Percentiles rank a stretch among this genome's conserved stretches.
Conservation (phyloP, 2,797 vertebrate genomes). For the Eutrigla gurnardus region DNA sequence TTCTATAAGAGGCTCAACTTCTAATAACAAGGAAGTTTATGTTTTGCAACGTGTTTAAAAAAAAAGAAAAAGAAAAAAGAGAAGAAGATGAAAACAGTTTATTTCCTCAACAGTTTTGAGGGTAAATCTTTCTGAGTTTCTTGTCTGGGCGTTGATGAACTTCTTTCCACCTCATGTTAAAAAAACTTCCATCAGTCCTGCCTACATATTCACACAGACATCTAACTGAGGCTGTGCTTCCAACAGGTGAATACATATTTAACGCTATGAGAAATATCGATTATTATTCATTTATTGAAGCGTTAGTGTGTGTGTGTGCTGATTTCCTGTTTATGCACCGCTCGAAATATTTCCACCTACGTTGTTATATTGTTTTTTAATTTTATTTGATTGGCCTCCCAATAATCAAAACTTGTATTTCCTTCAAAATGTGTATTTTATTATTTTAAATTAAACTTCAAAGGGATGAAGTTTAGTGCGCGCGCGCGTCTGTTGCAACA, state of each 20-base stretch:
- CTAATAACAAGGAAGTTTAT: neutral
- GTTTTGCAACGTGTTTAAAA: conserved; percentile 10
- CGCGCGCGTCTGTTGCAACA: conserved; percentile 75
- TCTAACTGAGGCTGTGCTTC: conserved; percentile 34
- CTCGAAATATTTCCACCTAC: conserved; percentile 6
- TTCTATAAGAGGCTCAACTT: neutral
- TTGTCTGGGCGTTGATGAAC: conserved; percentile 55
- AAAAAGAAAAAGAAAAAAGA: no score
- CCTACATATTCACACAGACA: conserved; percentile 44
- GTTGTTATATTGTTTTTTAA: no score
- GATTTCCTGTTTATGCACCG: conserved; percentile 61
- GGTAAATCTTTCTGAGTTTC: conserved; percentile 25
- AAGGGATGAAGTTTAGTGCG: conserved; percentile 18
- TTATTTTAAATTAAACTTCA: neutral
- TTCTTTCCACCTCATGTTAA: conserved; percentile 53
- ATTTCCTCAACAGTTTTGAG: conserved; percentile 42
- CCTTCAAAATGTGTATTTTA: neutral
- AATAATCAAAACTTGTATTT: neutral
- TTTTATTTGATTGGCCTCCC: no score
- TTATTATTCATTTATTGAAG: conserved; percentile 2
- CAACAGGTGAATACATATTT: conserved; percentile 38
- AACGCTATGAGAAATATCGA: conserved; percentile 42
- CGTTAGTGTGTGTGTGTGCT: conserved; percentile 1
- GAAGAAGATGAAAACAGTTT: conserved; percentile 8
- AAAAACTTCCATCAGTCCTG: conserved; percentile 63